These are phyloP conservation scores for Phaetusa simplex DNA, from an alignment of 2,113 vertebrate genomes.

Conservation along the genomic window DNA sequence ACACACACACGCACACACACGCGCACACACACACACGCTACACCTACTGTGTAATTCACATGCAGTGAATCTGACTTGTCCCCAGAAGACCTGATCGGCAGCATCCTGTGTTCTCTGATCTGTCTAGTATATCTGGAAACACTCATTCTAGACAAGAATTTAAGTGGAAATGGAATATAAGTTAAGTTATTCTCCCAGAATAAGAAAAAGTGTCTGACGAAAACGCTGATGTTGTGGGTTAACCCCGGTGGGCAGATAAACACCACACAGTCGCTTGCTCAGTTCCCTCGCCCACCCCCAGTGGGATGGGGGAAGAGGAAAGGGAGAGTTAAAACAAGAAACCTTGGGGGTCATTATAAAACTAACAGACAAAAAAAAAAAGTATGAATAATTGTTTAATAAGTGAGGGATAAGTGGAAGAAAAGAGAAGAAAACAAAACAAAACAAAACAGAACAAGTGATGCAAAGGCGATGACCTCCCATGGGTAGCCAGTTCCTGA, in stretches of 20 bases:
- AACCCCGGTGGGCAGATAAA: fast-evolving
- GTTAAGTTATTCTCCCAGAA: neutral
- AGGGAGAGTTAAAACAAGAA: neutral
- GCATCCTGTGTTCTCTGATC: neutral
- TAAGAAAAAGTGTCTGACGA: neutral
- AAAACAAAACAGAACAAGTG: neutral
- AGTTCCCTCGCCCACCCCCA: fast-evolving
- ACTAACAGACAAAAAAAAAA: neutral
- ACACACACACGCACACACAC: neutral
- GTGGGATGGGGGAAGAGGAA: neutral
- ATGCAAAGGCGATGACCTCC: neutral
- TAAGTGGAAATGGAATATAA: neutral
- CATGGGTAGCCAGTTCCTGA: neutral
- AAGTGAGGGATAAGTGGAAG: neutral
- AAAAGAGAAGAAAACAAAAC: neutral
- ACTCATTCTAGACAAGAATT: neutral
- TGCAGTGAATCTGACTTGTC: neutral
- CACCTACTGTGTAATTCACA: neutral
- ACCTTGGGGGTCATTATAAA: neutral
- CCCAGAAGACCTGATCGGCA: neutral
- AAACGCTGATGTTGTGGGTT: neutral
- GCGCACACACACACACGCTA: too few species aligned
- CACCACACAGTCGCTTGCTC: neutral
- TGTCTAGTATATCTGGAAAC: neutral
- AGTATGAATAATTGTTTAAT: neutral